Percentiles rank a stretch among this genome's conserved stretches.
These are phyloP conservation scores for Asarcornis scutulata DNA, from an alignment of 2,113 vertebrate genomes.

Conservation along the genomic window DNA sequence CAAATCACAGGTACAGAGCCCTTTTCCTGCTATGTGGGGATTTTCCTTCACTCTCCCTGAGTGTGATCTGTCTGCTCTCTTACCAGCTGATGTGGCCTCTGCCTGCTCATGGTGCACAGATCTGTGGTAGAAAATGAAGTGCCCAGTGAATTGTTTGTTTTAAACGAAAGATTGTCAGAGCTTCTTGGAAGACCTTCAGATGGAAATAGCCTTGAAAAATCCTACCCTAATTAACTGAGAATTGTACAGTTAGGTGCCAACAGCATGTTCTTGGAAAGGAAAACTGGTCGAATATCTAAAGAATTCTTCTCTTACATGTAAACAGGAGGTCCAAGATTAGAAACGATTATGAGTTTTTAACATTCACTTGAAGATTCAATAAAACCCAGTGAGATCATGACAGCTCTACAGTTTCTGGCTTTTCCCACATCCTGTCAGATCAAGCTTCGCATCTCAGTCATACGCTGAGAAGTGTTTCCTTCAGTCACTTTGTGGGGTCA, in stretches of 20 bases:
- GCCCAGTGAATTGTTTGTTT: background rate
- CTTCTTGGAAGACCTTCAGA: background rate
- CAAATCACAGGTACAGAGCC: background rate
- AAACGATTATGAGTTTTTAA: background rate
- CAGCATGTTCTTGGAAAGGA: background rate
- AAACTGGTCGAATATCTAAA: background rate
- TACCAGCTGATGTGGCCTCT: background rate
- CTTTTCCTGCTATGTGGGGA: background rate
- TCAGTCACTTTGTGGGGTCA: constrained; percentile 19
- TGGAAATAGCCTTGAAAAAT: background rate
- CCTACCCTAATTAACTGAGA: background rate
- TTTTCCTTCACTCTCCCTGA: background rate
- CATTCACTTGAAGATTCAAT: background rate
- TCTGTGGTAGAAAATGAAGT: background rate
- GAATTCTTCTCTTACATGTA: background rate
- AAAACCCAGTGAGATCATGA: background rate
- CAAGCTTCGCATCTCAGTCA: background rate
- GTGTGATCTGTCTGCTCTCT: background rate
- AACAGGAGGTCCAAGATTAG: background rate
- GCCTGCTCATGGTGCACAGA: background rate
- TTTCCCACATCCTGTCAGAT: constrained; percentile 7
- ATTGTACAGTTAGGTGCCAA: background rate
- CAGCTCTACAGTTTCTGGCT: background rate
- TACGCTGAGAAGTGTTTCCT: background rate
- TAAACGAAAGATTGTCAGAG: background rate